These are phyloP conservation scores for Drosophila quasianomalipes DNA, from an alignment of 2,888 invertebrate genomes.

Conservation along the genomic window DNA sequence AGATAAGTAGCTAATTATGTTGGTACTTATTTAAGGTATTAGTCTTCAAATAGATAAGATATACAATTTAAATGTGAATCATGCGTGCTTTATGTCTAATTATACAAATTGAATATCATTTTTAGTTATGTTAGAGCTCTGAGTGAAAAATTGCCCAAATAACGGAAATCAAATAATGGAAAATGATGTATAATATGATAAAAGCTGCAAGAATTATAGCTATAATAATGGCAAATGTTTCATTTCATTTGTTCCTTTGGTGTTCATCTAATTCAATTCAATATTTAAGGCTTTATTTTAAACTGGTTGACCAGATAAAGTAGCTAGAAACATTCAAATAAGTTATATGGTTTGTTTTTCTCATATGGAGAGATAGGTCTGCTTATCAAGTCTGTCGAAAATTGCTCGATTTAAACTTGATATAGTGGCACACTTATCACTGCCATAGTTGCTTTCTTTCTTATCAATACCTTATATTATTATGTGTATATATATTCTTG, in stretches of 20 bases:
- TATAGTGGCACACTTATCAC: background rate
- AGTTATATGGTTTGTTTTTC: background rate
- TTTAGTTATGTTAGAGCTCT: too few relatives aligned
- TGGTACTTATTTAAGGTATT: background rate
- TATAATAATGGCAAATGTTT: background rate
- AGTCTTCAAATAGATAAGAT: background rate
- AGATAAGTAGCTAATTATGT: conserved; percentile 8
- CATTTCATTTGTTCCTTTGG: accelerated
- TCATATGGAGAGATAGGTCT: background rate
- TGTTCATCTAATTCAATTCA: background rate
- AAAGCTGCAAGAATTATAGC: accelerated
- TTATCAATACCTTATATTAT: background rate
- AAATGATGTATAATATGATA: background rate
- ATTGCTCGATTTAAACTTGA: background rate
- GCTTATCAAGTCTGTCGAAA: background rate
- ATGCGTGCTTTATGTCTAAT: background rate
- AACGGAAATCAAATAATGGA: background rate
- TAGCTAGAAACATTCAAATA: background rate
- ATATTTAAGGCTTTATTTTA: background rate
- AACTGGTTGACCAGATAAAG: background rate
- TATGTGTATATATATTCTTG: background rate
- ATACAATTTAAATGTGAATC: background rate
- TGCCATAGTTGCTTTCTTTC: background rate
- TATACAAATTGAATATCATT: background rate
- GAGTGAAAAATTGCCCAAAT: too few relatives aligned